Evolutionary conservation across 2,888 invertebrate species (phyloP).

Genomic region (Drosophila heteroneura): DNA sequence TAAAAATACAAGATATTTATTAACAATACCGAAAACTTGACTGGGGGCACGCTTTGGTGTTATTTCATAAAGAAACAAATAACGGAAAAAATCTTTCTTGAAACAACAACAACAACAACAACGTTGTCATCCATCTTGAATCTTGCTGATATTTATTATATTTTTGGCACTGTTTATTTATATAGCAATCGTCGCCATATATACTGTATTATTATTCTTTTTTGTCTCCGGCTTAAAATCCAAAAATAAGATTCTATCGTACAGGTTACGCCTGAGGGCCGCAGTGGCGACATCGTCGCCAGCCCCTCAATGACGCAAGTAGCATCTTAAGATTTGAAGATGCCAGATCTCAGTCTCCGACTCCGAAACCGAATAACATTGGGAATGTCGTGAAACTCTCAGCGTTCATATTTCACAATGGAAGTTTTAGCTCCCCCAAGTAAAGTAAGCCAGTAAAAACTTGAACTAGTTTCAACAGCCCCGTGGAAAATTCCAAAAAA

Average conservation of each 20-base stretch:
- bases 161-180: constrained; percentile 78
- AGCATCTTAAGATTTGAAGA: constrained; percentile 42
- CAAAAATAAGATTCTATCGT: constrained; percentile 69
- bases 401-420: constrained; percentile 24
- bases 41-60: constrained; percentile 78
- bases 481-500: constrained; percentile 63
- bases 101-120: constrained; percentile 34
- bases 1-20: constrained; percentile 77
- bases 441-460: constrained; percentile 27
- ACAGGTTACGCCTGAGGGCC: constrained; percentile 50
- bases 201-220: constrained; percentile 39
- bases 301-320: constrained; percentile 63
- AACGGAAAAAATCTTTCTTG: constrained; percentile 33
- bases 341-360: constrained; percentile 1
- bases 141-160: constrained; percentile 69
- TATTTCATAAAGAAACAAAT: constrained; percentile 65
- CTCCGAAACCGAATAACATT: constrained; percentile 1
- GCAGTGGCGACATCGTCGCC: constrained; percentile 41
- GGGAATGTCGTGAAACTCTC: constrained; percentile 25
- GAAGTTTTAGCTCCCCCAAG: constrained; percentile 43
- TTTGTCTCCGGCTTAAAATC: constrained; percentile 64
- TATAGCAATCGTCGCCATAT: constrained; percentile 58
- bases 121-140: constrained; percentile 66
- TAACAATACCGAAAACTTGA: constrained; percentile 77
- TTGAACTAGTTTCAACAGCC: constrained; percentile 45